These are phyloP conservation scores for Anthoscopus minutus DNA, from an alignment of 2,113 vertebrate genomes.

Conservation along the genomic window DNA sequence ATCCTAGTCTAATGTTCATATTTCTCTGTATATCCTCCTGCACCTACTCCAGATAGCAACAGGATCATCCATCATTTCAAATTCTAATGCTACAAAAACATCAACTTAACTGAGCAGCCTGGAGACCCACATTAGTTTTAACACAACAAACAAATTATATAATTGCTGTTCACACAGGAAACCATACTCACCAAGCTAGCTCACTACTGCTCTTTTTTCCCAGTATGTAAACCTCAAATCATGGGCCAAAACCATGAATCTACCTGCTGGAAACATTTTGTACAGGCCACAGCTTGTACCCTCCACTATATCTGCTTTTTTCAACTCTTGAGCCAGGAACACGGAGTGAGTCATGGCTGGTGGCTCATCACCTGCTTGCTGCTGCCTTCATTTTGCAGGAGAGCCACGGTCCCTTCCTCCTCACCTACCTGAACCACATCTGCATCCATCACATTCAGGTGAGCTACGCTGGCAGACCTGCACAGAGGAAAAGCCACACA, in stretches of 20 bases:
- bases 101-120: neutral
- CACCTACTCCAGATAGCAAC: neutral
- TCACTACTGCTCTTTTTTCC: neutral
- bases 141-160: neutral
- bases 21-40: neutral
- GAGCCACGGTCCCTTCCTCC: neutral
- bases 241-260: neutral
- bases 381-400: neutral
- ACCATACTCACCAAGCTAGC: neutral
- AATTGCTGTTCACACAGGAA: neutral
- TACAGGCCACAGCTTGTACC: neutral
- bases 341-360: neutral
- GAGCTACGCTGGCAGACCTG: fast-evolving
- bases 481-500: neutral
- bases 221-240: neutral
- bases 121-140: neutral
- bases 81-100: neutral
- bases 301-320: neutral
- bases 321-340: neutral
- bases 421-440: neutral
- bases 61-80: neutral
- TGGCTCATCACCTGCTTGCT: neutral
- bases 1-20: neutral
- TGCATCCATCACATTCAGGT: neutral
- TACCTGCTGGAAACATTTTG: neutral